Evolutionary conservation across 2,797 vertebrate genomes (phyloP), one percentile per base, ranked within the genome.

Genomic region (Holocentrus rufus): DNA sequence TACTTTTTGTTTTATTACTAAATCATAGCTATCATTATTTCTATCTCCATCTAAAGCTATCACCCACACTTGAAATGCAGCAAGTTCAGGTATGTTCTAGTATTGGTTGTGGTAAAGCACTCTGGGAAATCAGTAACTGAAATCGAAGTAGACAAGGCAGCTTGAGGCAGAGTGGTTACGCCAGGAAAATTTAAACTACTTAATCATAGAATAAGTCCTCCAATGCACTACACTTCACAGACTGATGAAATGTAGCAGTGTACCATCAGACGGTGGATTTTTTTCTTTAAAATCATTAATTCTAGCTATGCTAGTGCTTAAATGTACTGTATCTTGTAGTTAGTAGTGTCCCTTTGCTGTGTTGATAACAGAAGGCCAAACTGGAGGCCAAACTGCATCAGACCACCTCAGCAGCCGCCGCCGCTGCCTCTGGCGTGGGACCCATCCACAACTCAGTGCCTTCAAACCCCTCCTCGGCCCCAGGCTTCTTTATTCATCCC

Each of bases 351-450:
- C 60, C 10, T 84, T 8, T 78, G 11, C 82, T 82, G 9, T 84
- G 57, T 52, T 79, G 62, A 7, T 1, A 88, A 80, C 92, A 99
- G 98, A 99, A 99, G 89, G 98, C 98, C 58, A 99, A 99, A 84
- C 94, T 99, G 87, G 98, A 99, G 92, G 98, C 98, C 82, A 99
- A 99, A 89, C 93, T 99, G 67, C 98, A 99, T 86, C 98, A 99
- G 95, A 99, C 98, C 65, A 98, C 98, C 68, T 97, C 97, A 46
- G 96, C 96, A 0, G 94, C 95, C 11, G 95, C 96, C 0, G 95
- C 95, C 27, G 95, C 95, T 0, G 93, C 95, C 69, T 95, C 96
- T 8, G 94, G 94, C 55, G 95, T 96, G 81, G 96, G 96, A 69
- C 95, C 96, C 86, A 95, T 97, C 88, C 96, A 97, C 92, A 97